Evolutionary conservation across 2,888 invertebrate species (phyloP).

Genomic region (Apoderus coryli): DNA sequence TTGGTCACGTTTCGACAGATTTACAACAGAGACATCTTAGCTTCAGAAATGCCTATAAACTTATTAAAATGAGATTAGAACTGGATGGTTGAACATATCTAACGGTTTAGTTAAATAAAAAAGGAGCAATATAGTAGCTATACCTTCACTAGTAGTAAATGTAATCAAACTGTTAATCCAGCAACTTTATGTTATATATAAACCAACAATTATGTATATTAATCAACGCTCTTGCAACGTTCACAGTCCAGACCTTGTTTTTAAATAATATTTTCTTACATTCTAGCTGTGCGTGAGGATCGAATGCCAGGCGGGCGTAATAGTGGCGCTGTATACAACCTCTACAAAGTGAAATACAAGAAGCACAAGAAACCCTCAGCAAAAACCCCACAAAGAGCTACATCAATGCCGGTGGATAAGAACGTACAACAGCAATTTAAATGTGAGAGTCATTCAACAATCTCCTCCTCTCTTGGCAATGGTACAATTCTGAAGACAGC

Average conservation of each 20-base stretch:
- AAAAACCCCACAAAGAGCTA: constrained; percentile 26
- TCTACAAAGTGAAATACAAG: constrained; percentile 98
- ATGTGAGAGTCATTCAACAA: not conserved
- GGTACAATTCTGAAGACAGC: constrained; percentile 91
- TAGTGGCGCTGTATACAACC: constrained; percentile 96
- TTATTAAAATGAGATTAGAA: too few relatives aligned
- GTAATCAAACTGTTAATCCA: too few relatives aligned
- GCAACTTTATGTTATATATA: too few relatives aligned
- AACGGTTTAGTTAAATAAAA: too few relatives aligned
- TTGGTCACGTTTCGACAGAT: too few relatives aligned
- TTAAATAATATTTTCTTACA: constrained; percentile 14
- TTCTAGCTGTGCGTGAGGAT: constrained; percentile 89
- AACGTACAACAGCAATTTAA: not conserved
- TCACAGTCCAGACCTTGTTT: not conserved
- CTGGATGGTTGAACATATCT: too few relatives aligned
- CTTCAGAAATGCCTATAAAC: too few relatives aligned
- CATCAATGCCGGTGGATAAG: constrained; percentile 29
- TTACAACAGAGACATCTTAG: too few relatives aligned
- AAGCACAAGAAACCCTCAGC: constrained; percentile 75
- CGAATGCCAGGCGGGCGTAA: constrained; percentile 99
- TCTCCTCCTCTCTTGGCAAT: constrained; percentile 34
- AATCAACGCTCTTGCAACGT: not conserved
- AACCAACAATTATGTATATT: too few relatives aligned
- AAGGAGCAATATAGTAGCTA: too few relatives aligned
- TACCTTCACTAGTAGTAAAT: too few relatives aligned